These are phyloP conservation scores for Arvicanthis niloticus DNA, from an alignment of 2,113 vertebrate genomes.

Conservation along the genomic window DNA sequence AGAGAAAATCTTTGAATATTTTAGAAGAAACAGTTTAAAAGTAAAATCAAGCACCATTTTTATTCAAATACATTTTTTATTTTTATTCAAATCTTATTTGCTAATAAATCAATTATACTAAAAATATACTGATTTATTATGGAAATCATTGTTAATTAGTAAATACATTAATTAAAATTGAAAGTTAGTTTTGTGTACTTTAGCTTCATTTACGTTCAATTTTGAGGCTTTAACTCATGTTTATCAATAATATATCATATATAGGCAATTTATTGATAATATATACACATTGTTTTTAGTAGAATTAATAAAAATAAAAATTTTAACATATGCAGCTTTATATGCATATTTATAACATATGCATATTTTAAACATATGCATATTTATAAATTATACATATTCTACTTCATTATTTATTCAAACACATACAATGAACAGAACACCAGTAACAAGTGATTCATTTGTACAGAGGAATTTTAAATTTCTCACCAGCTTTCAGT, in stretches of 20 bases:
- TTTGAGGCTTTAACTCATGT: not conserved
- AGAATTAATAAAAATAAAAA: conserved; percentile 4
- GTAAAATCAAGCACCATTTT: not conserved
- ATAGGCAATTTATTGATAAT: not conserved
- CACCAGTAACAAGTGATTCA: conserved; percentile 13
- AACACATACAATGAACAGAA: not conserved
- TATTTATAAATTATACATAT: not conserved
- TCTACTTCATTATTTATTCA: conserved; percentile 29
- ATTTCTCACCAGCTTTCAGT: conserved; percentile 33
- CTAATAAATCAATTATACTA: not conserved
- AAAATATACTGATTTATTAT: not conserved
- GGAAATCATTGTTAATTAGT: not conserved
- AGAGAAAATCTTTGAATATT: not conserved
- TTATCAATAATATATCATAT: not conserved
- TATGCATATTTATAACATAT: conserved; percentile 3
- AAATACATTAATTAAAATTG: not conserved
- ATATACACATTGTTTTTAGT: not conserved
- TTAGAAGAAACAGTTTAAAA: conserved; percentile 11
- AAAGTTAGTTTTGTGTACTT: not conserved
- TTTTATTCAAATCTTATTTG: not conserved
- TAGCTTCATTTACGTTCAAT: not conserved
- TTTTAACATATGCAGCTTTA: not conserved
- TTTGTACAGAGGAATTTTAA: not conserved
- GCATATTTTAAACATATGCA: not conserved
- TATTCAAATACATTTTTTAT: not conserved